Conservation (phyloP, 1,140 invertebrate species). For the Drosophila truncata region DNA sequence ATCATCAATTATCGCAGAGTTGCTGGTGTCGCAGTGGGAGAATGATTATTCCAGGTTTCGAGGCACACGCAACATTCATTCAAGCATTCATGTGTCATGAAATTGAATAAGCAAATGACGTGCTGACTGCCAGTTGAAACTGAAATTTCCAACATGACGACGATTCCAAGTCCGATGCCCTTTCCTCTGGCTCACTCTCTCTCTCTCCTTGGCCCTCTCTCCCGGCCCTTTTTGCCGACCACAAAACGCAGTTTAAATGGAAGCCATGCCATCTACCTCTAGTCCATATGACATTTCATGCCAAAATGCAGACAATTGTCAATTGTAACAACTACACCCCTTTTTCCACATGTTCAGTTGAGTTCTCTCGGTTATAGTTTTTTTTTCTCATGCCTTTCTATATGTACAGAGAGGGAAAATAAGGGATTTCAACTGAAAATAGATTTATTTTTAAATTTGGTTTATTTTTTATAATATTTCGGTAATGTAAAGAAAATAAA, state of each 20-base stretch:
- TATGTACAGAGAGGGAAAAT: not conserved
- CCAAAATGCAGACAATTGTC: constrained; percentile 80
- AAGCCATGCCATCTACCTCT: constrained; percentile 24
- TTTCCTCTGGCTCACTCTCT: constrained; percentile 54
- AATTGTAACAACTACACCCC: constrained; percentile 78
- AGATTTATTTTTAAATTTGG: not conserved
- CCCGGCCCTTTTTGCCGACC: constrained; percentile 43
- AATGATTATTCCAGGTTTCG: constrained; percentile 68
- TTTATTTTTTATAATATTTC: too few relatives aligned
- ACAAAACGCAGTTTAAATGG: constrained; percentile 79
- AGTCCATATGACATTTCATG: constrained; percentile 73
- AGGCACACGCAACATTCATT: constrained; percentile 65
- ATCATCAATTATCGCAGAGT: constrained; percentile 80
- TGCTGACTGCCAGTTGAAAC: constrained; percentile 81
- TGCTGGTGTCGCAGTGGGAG: constrained; percentile 59
- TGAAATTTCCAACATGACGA: constrained; percentile 51
- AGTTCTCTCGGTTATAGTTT: constrained; percentile 18
- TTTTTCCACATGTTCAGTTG: constrained; percentile 45
- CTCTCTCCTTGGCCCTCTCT: constrained; percentile 10
- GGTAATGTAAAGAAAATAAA: too few relatives aligned
- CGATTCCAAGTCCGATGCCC: constrained; percentile 27
- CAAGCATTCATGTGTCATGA: constrained; percentile 77
- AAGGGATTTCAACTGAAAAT: not conserved
- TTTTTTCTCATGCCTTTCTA: constrained; percentile 11
- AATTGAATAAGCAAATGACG: constrained; percentile 84